Evolutionary conservation across 2,888 invertebrate species (phyloP).

Genomic region (Dione vanillae): DNA sequence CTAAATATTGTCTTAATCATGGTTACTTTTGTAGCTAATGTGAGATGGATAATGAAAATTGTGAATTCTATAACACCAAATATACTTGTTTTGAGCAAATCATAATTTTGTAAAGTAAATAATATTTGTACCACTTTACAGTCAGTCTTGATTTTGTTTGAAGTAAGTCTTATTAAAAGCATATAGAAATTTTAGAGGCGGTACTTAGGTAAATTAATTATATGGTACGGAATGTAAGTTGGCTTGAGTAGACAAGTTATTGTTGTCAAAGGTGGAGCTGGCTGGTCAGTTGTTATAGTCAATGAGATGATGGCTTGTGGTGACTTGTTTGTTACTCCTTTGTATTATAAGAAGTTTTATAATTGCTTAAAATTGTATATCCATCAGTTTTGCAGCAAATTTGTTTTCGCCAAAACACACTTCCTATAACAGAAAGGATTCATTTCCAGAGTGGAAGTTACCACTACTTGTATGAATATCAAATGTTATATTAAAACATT

Average conservation of each 20-base stretch:
- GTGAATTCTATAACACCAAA: conserved; percentile 20
- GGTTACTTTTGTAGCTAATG: conserved; percentile 35
- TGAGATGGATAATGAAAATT: conserved; percentile 25
- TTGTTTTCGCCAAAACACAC: background rate
- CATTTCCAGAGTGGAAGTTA: conserved; percentile 49
- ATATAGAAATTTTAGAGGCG: conserved; percentile 47
- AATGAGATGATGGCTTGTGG: conserved; percentile 38
- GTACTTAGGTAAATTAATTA: conserved; percentile 68
- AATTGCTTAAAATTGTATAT: conserved; percentile 23
- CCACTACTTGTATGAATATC: conserved; percentile 58
- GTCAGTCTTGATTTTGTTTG: conserved; percentile 27
- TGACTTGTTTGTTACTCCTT: conserved; percentile 39
- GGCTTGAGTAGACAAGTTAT: conserved; percentile 47
- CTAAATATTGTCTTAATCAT: conserved; percentile 13
- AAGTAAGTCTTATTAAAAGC: conserved; percentile 27
- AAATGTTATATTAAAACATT: conserved; percentile 57
- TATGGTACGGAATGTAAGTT: conserved; percentile 48
- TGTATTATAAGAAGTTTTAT: conserved; percentile 38
- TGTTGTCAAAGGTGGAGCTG: conserved; percentile 43
- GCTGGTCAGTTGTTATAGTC: conserved; percentile 44
- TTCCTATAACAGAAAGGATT: conserved; percentile 20
- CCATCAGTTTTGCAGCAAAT: background rate
- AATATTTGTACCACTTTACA: conserved; percentile 29
- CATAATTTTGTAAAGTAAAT: conserved; percentile 14
- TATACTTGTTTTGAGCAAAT: conserved; percentile 27